Percentiles rank a stretch among this genome's conserved stretches.
Evolutionary conservation across 2,888 invertebrate species (phyloP).

Genomic region (Scrobipalpa atriplicella): DNA sequence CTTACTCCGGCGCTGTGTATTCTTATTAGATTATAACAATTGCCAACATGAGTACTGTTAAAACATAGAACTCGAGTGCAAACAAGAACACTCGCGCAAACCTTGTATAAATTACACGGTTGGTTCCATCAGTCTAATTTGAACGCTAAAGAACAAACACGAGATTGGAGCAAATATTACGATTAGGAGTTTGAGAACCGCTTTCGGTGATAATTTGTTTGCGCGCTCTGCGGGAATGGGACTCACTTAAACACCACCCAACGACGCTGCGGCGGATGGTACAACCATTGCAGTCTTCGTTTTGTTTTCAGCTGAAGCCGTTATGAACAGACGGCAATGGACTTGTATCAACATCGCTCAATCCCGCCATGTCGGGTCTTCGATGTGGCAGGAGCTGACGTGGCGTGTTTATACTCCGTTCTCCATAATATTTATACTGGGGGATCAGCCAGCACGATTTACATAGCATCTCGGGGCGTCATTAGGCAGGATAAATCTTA

Average conservation of each 20-base stretch:
- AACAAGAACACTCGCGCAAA: slow-evolving; percentile 16
- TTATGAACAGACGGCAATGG: not conserved
- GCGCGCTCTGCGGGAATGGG: slow-evolving; percentile 42
- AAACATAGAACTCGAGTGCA: slow-evolving; percentile 1
- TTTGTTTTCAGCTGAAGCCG: not conserved
- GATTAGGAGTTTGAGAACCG: slow-evolving; percentile 62
- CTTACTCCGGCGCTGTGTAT: not conserved
- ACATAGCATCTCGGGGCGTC: slow-evolving; percentile 51
- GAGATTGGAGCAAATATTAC: slow-evolving; percentile 46
- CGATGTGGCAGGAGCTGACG: slow-evolving; percentile 3
- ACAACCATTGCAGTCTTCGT: slow-evolving; percentile 1
- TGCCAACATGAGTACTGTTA: not conserved
- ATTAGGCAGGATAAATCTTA: slow-evolving; percentile 47
- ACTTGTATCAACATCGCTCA: not conserved
- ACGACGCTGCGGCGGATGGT: not conserved
- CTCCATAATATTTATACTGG: slow-evolving; percentile 67
- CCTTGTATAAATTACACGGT: slow-evolving; percentile 22
- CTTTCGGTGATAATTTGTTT: slow-evolving; percentile 67
- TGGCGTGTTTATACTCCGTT: slow-evolving; percentile 51
- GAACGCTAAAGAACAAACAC: slow-evolving; percentile 40
- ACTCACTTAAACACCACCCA: slow-evolving; percentile 11
- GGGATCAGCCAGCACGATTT: slow-evolving; percentile 59
- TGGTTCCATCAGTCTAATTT: slow-evolving; percentile 20
- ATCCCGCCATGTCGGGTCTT: not conserved
- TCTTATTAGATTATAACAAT: slow-evolving; percentile 1